Evolutionary conservation across 2,113 vertebrate species (phyloP).

Genomic region (Neogobius melanostomus): DNA sequence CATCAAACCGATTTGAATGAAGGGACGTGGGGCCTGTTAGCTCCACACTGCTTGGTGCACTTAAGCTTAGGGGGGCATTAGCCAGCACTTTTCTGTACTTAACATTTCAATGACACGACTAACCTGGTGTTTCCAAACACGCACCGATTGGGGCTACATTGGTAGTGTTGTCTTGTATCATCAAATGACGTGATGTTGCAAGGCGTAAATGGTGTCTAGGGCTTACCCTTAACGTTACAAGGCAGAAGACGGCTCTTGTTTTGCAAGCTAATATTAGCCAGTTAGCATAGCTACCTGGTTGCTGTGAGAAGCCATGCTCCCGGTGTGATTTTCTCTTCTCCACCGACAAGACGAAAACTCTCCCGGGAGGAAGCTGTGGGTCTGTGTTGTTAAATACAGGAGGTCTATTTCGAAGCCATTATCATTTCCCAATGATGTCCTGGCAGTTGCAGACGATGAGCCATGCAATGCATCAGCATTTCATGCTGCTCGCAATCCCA

Average conservation of each 20-base stretch:
- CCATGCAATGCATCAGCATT: slow-evolving; percentile 66
- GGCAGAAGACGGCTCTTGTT: slow-evolving; percentile 37
- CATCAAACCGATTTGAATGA: slow-evolving; percentile 59
- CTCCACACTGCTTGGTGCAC: slow-evolving; percentile 69
- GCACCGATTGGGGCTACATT: background rate
- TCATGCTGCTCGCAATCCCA: slow-evolving; percentile 74
- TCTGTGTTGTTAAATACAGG: slow-evolving; percentile 54
- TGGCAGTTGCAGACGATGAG: slow-evolving; percentile 51
- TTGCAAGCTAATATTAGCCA: slow-evolving; percentile 61
- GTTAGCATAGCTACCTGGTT: slow-evolving; percentile 78
- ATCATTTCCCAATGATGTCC: slow-evolving; percentile 61
- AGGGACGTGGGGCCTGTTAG: slow-evolving; percentile 65
- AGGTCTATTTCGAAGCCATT: slow-evolving; percentile 66
- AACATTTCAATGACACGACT: slow-evolving; percentile 59
- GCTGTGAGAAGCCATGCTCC: slow-evolving; percentile 83
- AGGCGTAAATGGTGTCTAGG: background rate
- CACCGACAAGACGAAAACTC: slow-evolving; percentile 64
- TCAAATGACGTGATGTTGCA: background rate
- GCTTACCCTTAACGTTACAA: slow-evolving; percentile 10
- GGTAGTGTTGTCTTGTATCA: no score
- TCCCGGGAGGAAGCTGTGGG: slow-evolving; percentile 56
- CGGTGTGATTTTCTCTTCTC: slow-evolving; percentile 72
- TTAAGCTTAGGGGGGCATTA: slow-evolving; percentile 70
- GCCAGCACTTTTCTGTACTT: slow-evolving; percentile 65
- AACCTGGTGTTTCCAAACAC: background rate